Evolutionary conservation across 1,140 invertebrate species (phyloP).

Genomic region (Drosophila jambulina): DNA sequence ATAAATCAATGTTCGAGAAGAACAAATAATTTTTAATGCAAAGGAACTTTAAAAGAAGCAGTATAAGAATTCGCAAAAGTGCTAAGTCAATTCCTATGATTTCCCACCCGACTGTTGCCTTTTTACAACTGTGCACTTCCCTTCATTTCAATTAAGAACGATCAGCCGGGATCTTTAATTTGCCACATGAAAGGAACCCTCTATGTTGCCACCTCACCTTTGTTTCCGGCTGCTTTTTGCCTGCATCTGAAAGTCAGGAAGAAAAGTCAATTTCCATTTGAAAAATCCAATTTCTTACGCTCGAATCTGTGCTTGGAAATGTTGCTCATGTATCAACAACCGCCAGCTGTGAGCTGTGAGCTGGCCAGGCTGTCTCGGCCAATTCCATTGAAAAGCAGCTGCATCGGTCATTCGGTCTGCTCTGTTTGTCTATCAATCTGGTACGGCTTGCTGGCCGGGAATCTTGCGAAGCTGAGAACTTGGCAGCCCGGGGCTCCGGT

Average conservation of each 20-base stretch:
- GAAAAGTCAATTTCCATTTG: conserved; percentile 56
- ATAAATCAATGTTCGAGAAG: too few species aligned
- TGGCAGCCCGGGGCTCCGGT: neutral
- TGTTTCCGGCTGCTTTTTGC: conserved; percentile 28
- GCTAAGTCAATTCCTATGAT: neutral
- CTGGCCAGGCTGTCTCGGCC: conserved; percentile 29
- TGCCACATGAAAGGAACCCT: conserved; percentile 9
- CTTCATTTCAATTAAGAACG: neutral
- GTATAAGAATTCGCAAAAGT: neutral
- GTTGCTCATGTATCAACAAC: conserved; percentile 48
- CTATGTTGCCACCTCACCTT: neutral
- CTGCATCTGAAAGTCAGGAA: neutral
- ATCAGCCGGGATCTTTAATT: conserved; percentile 4
- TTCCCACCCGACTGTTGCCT: neutral
- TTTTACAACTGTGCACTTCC: neutral
- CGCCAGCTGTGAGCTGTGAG: conserved; percentile 23
- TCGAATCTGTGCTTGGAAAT: conserved; percentile 44
- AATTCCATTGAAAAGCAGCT: conserved; percentile 46
- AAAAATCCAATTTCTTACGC: conserved; percentile 56
- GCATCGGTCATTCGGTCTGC: conserved; percentile 35
- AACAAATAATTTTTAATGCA: too few species aligned
- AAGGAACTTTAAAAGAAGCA: too few species aligned
- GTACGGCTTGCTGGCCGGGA: conserved; percentile 7
- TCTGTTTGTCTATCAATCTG: conserved; percentile 54
- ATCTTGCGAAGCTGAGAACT: neutral